These are phyloP conservation scores for Pedetes capensis DNA, from an alignment of 2,113 vertebrate species.

Conservation along the genomic window DNA sequence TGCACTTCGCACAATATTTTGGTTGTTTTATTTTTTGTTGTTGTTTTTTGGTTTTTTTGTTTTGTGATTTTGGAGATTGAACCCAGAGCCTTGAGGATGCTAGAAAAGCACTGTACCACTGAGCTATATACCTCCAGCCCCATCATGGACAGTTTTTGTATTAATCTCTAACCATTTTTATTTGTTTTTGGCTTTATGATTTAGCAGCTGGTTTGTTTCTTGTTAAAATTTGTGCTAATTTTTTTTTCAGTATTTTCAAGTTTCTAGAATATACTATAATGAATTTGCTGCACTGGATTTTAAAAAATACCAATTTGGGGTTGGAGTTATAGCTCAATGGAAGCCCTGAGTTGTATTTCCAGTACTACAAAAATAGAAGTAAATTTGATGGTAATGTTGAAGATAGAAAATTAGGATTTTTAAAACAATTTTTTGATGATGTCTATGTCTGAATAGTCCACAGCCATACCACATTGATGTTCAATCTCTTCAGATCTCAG, in stretches of 20 bases:
- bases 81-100: too few species aligned
- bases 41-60: too few species aligned
- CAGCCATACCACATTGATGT: too few species aligned
- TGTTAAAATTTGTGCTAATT: constrained; percentile 1
- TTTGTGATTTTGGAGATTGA: too few species aligned
- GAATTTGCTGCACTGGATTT: background rate
- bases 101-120: background rate
- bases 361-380: background rate
- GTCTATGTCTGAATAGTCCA: too few species aligned
- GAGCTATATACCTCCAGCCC: too few species aligned
- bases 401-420: background rate
- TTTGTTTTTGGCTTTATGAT: background rate
- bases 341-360: too few species aligned
- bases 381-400: background rate
- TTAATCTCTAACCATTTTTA: background rate
- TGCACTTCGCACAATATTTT: background rate
- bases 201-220: background rate
- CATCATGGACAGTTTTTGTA: background rate
- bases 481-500: too few species aligned
- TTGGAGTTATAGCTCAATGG: background rate
- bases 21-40: background rate
- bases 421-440: background rate
- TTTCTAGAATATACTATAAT: background rate
- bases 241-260: background rate
- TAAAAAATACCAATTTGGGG: background rate